A percentile compares a stretch with the other conserved stretches of the same genome.
phyloP scores from a whole-genome alignment of 2,797 vertebrate genomes.

The Sus cebifrons region DNA sequence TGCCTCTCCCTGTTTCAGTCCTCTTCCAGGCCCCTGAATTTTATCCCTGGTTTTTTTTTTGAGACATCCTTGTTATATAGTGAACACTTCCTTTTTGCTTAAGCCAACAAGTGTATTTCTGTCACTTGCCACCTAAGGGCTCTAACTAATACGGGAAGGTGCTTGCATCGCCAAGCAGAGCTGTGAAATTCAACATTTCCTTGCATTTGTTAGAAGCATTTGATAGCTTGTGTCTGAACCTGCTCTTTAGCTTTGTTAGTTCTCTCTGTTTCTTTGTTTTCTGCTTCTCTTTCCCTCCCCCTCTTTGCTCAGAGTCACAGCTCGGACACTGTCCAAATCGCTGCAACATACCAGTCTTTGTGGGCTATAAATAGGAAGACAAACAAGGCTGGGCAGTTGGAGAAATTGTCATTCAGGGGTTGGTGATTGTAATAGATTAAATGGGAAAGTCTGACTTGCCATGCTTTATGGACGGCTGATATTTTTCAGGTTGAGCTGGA shows the following conservation, averaged over 20 bases:
- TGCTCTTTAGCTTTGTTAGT: neutral
- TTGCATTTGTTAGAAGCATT: neutral
- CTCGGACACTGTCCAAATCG: slow-evolving; percentile 68
- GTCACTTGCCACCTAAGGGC: neutral
- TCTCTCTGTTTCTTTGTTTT: slow-evolving; percentile 61
- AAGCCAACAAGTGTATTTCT: neutral
- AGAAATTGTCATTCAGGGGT: slow-evolving; percentile 20
- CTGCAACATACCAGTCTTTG: slow-evolving; percentile 74
- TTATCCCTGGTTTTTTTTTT: neutral
- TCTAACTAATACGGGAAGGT: neutral
- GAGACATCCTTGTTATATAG: neutral
- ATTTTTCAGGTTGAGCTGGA: neutral
- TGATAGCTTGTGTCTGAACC: neutral
- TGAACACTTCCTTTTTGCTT: neutral
- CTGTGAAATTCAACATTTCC: neutral
- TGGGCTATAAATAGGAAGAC: slow-evolving; percentile 81
- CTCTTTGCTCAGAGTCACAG: neutral
- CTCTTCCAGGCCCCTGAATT: neutral
- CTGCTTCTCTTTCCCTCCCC: slow-evolving; percentile 22
- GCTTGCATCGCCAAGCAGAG: neutral
- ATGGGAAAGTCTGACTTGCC: neutral
- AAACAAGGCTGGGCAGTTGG: slow-evolving; percentile 48
- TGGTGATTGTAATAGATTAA: neutral
- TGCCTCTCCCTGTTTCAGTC: neutral
- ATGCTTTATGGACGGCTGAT: neutral